phyloP scores from a whole-genome alignment of 2,888 invertebrate genomes.

The Zaprionus lineosus region DNA sequence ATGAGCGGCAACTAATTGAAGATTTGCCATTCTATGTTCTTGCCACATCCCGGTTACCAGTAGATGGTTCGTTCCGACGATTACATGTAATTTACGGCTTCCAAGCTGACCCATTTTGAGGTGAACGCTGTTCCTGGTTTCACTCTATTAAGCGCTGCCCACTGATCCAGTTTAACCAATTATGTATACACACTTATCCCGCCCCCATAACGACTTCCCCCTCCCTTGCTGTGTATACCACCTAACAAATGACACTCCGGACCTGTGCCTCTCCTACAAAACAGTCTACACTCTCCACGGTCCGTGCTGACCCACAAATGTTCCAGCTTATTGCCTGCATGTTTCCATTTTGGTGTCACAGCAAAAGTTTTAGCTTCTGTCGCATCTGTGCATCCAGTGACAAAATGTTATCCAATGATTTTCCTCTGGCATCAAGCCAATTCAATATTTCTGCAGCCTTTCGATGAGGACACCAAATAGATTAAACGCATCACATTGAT shows the following conservation, averaged over 20 bases:
- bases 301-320: conserved; percentile 66
- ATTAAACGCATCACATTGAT: conserved; percentile 37
- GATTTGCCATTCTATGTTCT: conserved; percentile 34
- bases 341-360: conserved; percentile 55
- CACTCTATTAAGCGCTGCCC: conserved; percentile 18
- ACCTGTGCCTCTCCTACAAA: neutral
- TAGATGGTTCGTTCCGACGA: conserved; percentile 14
- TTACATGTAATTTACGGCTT: conserved; percentile 52
- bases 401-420: conserved; percentile 44
- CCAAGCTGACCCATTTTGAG: conserved; percentile 52
- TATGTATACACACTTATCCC: conserved; percentile 26
- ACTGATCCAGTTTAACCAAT: conserved; percentile 51
- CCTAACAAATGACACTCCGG: neutral
- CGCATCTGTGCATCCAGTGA: conserved; percentile 48
- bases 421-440: conserved; percentile 48
- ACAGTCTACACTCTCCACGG: too few relatives aligned
- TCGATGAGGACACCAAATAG: conserved; percentile 38
- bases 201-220: neutral
- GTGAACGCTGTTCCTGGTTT: conserved; percentile 21
- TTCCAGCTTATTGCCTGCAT: conserved; percentile 63
- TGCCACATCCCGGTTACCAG: too few relatives aligned
- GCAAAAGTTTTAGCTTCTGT: conserved; percentile 48
- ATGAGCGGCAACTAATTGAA: conserved; percentile 44
- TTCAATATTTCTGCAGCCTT: too few relatives aligned
- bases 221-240: neutral